A percentile compares a stretch with the other conserved stretches of the same genome.
Evolutionary conservation across 2,797 vertebrate genomes (phyloP).

Genomic region (Mormyrops boulengeri): DNA sequence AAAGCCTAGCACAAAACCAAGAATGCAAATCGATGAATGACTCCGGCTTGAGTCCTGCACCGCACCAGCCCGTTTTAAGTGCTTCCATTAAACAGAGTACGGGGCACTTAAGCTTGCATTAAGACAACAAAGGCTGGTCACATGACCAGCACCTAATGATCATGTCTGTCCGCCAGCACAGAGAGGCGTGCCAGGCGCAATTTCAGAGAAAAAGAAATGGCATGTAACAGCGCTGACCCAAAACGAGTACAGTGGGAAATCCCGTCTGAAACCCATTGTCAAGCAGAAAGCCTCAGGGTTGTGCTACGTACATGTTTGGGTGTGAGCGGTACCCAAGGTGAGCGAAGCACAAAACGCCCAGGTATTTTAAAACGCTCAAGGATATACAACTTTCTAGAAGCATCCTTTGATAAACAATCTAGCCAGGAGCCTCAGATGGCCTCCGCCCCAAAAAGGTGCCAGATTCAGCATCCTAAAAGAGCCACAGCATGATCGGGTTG

Average conservation of each 20-base stretch:
- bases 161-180: background rate
- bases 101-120: background rate
- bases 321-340: too few species aligned
- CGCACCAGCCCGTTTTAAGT: background rate
- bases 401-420: background rate
- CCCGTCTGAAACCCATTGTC: background rate
- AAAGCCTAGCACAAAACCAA: background rate
- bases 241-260: background rate
- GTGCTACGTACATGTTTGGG: too few species aligned
- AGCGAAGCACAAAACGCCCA: background rate
- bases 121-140: background rate
- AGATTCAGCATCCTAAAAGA: background rate
- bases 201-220: background rate
- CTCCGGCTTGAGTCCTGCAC: background rate
- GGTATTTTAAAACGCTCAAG: background rate
- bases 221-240: background rate
- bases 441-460: background rate
- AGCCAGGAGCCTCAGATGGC: background rate
- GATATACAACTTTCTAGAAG: background rate
- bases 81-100: background rate
- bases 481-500: background rate
- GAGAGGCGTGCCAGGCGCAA: background rate
- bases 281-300: background rate
- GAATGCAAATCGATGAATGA: conserved; percentile 1
- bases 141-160: background rate